Evolutionary conservation across 1,140 invertebrate species (phyloP), one percentile per base, ranked within the genome.

Genomic region (Cydia amplana): DNA sequence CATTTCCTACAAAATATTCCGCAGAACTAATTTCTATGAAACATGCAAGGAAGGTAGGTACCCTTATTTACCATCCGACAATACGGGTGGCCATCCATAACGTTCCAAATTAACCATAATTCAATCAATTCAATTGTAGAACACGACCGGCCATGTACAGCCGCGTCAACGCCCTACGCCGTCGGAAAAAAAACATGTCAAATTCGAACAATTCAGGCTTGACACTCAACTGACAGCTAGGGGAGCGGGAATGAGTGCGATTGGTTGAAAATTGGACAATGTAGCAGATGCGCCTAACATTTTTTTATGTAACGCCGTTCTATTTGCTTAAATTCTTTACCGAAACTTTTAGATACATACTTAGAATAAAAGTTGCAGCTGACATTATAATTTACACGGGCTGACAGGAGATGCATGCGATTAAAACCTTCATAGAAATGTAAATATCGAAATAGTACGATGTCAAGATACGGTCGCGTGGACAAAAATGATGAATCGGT

Each of bases 41-140:
- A 23, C 10, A 9, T 9, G n/a, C 55, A 23, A 60, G 18, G 7
- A 16, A 12, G 43, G 43, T 46, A 23, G 18, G 55, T 36, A 70
- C 78, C 83, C 75, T 83, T 86, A 83, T 86, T 85, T 85, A 87
- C 80, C 77, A 76, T 74, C 76, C 74, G 74, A 84, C 81, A 78
- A 91, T 91, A 86, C 90, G 88, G 90, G 90, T 83, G 85, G 84
- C 75, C 81, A 86, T 91, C 88, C 86, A 90, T 89, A 87, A 90
- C 78, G 74, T 82, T 80, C 77, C 74, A 78, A 83, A 88, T 88
- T 85, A 84, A 82, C 78, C 79, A 83, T 91, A 88, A 91, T 92
- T 92, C 90, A 89, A 92, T 92, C 88, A 90, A 83, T 80, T 86
- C 85, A 87, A 91, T 91, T 92, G 90, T 91, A 84, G 75, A 80